Conservation (phyloP, 2,113 vertebrate genomes). For the Sinocyclocheilus grahami region DNA sequence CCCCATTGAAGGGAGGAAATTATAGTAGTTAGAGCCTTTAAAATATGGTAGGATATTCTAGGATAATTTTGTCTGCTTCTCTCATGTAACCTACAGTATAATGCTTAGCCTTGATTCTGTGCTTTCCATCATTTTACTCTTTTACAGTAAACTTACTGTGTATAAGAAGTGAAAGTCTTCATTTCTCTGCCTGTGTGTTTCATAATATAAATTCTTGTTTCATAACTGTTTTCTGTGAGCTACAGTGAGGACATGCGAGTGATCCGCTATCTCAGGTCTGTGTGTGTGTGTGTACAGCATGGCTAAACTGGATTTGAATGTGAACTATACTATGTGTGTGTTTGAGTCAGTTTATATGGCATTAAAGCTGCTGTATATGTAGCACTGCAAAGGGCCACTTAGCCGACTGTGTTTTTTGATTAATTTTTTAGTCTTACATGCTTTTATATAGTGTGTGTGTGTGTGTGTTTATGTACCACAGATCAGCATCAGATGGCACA, state of each 20-base stretch:
- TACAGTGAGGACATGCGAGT: constrained; percentile 9
- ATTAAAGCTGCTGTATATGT: background rate
- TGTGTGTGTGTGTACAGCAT: background rate
- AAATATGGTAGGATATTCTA: background rate
- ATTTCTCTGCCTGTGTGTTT: constrained; percentile 30
- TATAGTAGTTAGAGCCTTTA: background rate
- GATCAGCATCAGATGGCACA: constrained; percentile 63
- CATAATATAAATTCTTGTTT: constrained; percentile 31
- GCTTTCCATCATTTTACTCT: background rate
- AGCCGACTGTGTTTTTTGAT: background rate
- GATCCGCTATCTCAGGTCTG: constrained; percentile 3
- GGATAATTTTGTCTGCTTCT: background rate
- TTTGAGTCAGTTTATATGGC: background rate
- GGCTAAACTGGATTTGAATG: background rate
- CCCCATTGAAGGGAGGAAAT: background rate
- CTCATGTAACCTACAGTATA: background rate
- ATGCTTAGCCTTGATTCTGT: background rate
- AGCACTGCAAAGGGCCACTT: background rate
- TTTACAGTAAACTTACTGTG: background rate
- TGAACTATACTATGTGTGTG: background rate
- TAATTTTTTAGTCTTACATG: background rate
- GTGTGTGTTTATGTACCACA: constrained; percentile 63
- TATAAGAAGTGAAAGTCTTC: constrained; percentile 33
- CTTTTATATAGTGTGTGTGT: background rate
- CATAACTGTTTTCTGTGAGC: constrained; percentile 32